phyloP scores from a whole-genome alignment of 64 coral and sea anemone genomes.

The Pocillopora verrucosa region DNA sequence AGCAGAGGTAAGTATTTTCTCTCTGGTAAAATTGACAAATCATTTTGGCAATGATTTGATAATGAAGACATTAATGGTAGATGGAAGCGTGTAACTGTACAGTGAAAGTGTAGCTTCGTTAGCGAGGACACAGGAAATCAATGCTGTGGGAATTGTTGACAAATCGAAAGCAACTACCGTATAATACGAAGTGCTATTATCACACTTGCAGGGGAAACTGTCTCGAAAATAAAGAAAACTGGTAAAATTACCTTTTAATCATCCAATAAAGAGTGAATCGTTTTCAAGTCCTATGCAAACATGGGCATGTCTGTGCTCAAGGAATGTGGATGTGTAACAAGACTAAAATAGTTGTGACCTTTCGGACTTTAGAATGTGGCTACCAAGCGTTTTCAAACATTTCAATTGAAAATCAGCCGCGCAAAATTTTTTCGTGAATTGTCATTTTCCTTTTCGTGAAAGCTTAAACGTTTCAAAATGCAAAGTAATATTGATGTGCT shows the following conservation, averaged over 20 bases:
- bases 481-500: neutral
- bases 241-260: neutral
- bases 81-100: too few relatives aligned
- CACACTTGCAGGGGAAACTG: too few relatives aligned
- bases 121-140: too few relatives aligned
- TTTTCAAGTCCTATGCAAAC: neutral
- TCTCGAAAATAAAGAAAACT: neutral
- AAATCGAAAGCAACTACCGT: too few relatives aligned
- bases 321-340: conserved; percentile 23
- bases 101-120: too few relatives aligned
- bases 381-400: too few relatives aligned
- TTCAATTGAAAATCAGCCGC: neutral
- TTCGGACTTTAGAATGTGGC: conserved; percentile 28
- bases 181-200: too few relatives aligned
- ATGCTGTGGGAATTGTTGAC: too few relatives aligned
- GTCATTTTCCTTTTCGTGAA: neutral
- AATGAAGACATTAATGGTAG: too few relatives aligned
- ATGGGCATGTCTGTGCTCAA: neutral
- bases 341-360: conserved; percentile 35
- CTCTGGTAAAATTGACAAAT: too few relatives aligned
- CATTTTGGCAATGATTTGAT: too few relatives aligned
- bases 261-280: neutral
- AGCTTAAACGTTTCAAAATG: neutral
- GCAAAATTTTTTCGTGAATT: neutral
- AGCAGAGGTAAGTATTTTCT: too few relatives aligned